Percentiles rank a stretch among this genome's conserved stretches.
These are phyloP conservation scores for Battus philenor DNA, from an alignment of 1,140 invertebrate genomes.

Conservation along the genomic window DNA sequence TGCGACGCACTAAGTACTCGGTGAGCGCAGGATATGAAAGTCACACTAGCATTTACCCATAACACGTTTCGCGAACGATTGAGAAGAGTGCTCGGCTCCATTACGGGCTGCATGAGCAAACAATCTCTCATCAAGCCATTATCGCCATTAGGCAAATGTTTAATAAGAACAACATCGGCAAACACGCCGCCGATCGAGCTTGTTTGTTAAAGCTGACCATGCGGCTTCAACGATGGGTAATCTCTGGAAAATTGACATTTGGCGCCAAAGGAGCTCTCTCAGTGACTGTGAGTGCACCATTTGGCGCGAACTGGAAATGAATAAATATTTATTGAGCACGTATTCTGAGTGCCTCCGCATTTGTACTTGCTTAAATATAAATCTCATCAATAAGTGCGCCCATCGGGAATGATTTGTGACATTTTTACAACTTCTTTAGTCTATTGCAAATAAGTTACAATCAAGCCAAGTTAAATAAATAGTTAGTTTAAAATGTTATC, in stretches of 20 bases:
- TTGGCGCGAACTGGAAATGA: conserved; percentile 45
- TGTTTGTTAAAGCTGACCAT: conserved; percentile 38
- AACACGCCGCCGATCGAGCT: conserved; percentile 21
- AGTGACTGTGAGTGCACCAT: conserved; percentile 49
- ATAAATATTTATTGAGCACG: conserved; percentile 62
- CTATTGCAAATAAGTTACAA: too few species aligned
- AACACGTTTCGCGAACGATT: conserved; percentile 59
- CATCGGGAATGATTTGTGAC: conserved; percentile 1
- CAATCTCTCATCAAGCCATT: conserved; percentile 32
- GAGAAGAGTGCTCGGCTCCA: conserved; percentile 60
- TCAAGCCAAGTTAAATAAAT: too few species aligned
- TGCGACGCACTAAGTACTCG: conserved; percentile 18
- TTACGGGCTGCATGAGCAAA: conserved; percentile 51
- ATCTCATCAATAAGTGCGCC: conserved; percentile 7
- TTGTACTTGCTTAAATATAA: conserved; percentile 23
- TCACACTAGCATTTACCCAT: conserved; percentile 62
- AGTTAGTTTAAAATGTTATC: too few species aligned
- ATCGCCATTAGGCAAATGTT: conserved; percentile 30
- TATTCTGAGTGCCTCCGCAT: conserved; percentile 40
- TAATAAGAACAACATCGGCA: conserved; percentile 33
- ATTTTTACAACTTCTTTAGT: too few species aligned
- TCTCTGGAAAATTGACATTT: conserved; percentile 65
- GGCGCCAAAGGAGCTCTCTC: conserved; percentile 54
- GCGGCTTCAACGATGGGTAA: conserved; percentile 36
- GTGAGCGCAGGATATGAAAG: conserved; percentile 56